phyloP scores from a whole-genome alignment of 2,888 invertebrate genomes.

The Cryptus viduatorius region DNA sequence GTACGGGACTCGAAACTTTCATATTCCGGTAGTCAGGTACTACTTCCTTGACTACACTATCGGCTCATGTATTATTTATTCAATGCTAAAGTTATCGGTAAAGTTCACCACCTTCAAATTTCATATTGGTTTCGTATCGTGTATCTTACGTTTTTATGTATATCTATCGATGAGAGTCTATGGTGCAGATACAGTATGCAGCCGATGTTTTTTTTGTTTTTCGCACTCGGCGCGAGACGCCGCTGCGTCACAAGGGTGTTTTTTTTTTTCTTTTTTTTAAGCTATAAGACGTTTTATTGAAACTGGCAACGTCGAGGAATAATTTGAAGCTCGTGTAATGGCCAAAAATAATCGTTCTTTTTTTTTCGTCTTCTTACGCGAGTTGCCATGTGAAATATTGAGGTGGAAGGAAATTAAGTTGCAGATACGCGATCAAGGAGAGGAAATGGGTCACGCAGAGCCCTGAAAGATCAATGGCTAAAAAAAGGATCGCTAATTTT shows the following conservation, averaged over 20 bases:
- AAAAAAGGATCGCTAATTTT: no score
- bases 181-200: background rate
- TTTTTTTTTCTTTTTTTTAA: background rate
- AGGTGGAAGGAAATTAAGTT: no score
- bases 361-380: no score
- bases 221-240: background rate
- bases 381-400: no score
- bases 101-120: conserved; percentile 80
- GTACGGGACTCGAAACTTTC: conserved; percentile 56
- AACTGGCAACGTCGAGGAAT: background rate
- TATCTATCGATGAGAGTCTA: background rate
- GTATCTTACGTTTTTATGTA: background rate
- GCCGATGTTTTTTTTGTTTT: background rate
- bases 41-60: conserved; percentile 20
- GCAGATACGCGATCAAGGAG: no score
- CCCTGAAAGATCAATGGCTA: no score
- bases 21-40: conserved; percentile 10
- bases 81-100: conserved; percentile 78
- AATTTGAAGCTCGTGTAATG: no score
- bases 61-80: conserved; percentile 82
- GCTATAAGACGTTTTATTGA: background rate
- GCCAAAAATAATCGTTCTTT: no score
- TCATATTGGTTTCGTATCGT: conserved; percentile 70
- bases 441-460: no score
- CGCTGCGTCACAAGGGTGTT: background rate